phyloP scores from a whole-genome alignment of 2,113 vertebrate genomes.

The Chaetorhynchus papuensis region DNA sequence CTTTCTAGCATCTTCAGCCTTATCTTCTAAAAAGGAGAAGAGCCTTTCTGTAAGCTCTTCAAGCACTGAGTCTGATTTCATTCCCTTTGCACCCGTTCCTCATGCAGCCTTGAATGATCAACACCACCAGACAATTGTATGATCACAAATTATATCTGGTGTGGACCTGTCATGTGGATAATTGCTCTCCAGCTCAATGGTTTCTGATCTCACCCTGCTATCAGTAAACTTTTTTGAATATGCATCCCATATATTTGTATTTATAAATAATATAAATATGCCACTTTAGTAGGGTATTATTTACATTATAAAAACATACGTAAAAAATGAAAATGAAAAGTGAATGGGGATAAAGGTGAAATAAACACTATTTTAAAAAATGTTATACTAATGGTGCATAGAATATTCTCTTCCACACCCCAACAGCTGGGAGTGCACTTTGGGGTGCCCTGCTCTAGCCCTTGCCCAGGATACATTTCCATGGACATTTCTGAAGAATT shows the following conservation, averaged over 20 bases:
- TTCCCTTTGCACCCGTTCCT: background rate
- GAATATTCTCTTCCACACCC: background rate
- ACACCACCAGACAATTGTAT: background rate
- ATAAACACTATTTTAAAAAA: background rate
- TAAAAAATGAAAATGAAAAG: background rate
- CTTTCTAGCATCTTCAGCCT: background rate
- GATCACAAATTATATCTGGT: background rate
- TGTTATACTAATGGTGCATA: background rate
- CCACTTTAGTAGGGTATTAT: background rate
- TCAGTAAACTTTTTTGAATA: background rate
- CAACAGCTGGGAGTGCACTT: background rate
- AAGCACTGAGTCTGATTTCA: background rate
- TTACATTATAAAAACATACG: background rate
- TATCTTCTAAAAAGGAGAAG: background rate
- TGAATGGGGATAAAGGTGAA: background rate
- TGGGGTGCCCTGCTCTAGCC: background rate
- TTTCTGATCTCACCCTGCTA: background rate
- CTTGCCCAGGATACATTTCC: background rate
- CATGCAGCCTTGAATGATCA: background rate
- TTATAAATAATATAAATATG: background rate
- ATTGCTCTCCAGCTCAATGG: background rate
- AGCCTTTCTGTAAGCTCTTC: background rate
- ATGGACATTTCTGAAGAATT: background rate
- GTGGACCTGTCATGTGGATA: background rate
- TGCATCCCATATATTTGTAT: background rate